Evolutionary conservation across 1,140 invertebrate species (phyloP).

Genomic region (Drosophila neocordata): DNA sequence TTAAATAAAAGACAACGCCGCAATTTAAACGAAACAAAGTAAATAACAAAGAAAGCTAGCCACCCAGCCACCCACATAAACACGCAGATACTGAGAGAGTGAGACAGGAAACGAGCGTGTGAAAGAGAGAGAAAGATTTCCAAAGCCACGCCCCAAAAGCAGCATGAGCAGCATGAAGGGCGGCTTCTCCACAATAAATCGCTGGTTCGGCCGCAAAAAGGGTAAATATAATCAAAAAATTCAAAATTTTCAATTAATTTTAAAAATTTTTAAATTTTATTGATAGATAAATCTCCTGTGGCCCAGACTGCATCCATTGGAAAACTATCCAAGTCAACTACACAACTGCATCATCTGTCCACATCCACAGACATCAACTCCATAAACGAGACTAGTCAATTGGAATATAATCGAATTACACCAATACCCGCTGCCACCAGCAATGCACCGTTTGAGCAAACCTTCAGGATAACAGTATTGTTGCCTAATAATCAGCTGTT

Average conservation of each 20-base stretch:
- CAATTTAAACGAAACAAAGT: conserved; percentile 10
- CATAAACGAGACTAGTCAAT: conserved; percentile 80
- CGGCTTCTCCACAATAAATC: conserved; percentile 82
- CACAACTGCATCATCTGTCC: conserved; percentile 75
- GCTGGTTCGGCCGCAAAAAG: conserved; percentile 82
- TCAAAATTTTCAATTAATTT: too few relatives aligned
- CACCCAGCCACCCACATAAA: too few relatives aligned
- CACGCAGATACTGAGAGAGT: conserved; percentile 12
- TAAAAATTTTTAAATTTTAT: too few relatives aligned
- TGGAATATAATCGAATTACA: conserved; percentile 81
- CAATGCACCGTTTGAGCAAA: conserved; percentile 82
- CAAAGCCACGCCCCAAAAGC: conserved; percentile 49
- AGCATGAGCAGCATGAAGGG: conserved; percentile 79
- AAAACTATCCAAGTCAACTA: conserved; percentile 79
- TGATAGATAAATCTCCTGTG: conserved; percentile 56
- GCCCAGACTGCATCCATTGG: conserved; percentile 58
- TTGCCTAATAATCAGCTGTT: conserved; percentile 92
- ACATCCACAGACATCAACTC: conserved; percentile 61
- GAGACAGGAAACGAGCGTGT: neutral
- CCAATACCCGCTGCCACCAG: conserved; percentile 78
- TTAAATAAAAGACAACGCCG: neutral
- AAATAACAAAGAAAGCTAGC: conserved; percentile 1
- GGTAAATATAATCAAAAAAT: too few relatives aligned
- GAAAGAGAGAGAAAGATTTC: neutral
- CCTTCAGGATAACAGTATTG: conserved; percentile 86